Evolutionary conservation across 2,113 vertebrate genomes (phyloP).

Genomic region (Rhineura floridana): DNA sequence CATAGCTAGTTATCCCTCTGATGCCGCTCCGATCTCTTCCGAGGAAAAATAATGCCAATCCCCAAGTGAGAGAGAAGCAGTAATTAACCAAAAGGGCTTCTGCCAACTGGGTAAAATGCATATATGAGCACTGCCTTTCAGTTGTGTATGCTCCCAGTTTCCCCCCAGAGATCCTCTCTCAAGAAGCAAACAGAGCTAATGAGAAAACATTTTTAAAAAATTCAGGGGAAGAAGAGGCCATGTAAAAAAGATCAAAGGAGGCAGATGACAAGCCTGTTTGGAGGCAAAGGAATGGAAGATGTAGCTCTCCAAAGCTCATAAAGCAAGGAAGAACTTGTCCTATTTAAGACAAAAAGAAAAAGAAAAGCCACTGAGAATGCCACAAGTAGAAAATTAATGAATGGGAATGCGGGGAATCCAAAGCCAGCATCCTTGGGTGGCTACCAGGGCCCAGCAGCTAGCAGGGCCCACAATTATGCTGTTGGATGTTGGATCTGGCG

Average conservation of each 20-base stretch:
- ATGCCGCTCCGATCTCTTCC: rapidly evolving
- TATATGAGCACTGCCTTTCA: not conserved
- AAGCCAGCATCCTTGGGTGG: not conserved
- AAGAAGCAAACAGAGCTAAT: not conserved
- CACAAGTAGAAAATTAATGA: not conserved
- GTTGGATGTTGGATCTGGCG: no score
- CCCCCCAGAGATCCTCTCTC: not conserved
- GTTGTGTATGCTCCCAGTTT: not conserved
- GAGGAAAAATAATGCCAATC: not conserved
- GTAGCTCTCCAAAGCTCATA: constrained; percentile 14
- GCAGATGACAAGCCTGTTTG: not conserved
- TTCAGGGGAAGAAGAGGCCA: not conserved
- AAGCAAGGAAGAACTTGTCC: not conserved
- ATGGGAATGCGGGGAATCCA: not conserved
- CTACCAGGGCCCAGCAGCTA: not conserved
- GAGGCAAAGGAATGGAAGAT: not conserved
- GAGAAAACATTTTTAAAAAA: not conserved
- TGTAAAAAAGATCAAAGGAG: not conserved
- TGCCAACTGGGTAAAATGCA: not conserved
- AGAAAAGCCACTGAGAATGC: rapidly evolving
- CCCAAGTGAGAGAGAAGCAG: not conserved
- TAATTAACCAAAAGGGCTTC: constrained; percentile 25
- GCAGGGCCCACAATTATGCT: no score
- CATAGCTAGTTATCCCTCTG: not conserved
- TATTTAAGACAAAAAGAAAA: no score